Conservation (phyloP, 2,113 vertebrate species). For the Penelope pileata region DNA sequence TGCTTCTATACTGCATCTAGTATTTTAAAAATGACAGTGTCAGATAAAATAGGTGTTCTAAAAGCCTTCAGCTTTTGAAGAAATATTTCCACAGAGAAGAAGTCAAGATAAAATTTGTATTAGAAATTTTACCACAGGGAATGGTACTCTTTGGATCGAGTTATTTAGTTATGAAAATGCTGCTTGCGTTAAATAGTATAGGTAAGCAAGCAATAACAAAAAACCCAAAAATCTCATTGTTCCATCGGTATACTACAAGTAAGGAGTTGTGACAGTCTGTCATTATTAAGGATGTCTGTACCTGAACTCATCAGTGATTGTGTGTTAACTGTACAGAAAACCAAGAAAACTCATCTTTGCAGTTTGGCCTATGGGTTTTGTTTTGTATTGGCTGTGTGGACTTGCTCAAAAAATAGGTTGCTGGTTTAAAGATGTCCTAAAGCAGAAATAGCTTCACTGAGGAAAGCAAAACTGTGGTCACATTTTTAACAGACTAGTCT, state of each 20-base stretch:
- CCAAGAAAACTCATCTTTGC: neutral
- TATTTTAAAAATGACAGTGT: neutral
- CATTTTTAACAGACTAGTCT: constrained; percentile 4
- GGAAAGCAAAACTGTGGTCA: neutral
- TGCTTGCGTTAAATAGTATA: neutral
- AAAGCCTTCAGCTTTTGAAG: neutral
- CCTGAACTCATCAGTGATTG: neutral
- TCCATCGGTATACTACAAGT: neutral
- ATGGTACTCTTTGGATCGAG: neutral
- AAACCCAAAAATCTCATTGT: neutral
- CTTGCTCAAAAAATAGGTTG: neutral
- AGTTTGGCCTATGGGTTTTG: neutral
- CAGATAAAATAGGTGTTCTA: neutral
- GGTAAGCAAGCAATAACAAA: neutral
- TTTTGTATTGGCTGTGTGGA: neutral
- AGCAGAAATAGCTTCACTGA: neutral
- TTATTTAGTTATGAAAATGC: neutral
- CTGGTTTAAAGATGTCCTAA: neutral
- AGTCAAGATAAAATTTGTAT: neutral
- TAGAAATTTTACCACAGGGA: neutral
- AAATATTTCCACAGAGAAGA: neutral
- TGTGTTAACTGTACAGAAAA: neutral
- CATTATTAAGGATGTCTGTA: neutral
- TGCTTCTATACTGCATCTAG: neutral
- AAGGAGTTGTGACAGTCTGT: neutral